Conservation (phyloP, 2,113 vertebrate species). For the Pundamilia nyererei region DNA sequence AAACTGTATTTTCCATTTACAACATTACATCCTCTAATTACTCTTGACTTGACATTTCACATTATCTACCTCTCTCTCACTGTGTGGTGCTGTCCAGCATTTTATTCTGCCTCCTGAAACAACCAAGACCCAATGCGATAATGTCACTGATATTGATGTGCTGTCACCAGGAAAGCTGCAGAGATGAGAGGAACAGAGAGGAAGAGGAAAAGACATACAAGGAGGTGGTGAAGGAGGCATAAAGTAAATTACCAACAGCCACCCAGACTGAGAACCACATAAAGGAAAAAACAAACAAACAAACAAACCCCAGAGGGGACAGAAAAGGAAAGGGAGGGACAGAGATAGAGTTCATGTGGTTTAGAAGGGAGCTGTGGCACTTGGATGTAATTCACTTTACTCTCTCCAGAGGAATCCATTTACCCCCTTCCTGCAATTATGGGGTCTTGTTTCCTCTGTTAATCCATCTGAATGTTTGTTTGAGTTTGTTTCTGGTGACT, state of each 20-base stretch:
- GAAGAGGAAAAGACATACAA: background rate
- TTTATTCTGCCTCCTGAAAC: background rate
- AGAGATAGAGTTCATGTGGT: conserved; percentile 2
- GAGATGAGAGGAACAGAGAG: background rate
- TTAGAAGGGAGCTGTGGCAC: conserved; percentile 7
- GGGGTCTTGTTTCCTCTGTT: conserved; percentile 35
- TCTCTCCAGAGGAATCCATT: conserved; percentile 48
- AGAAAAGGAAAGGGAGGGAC: background rate
- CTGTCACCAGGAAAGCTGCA: background rate
- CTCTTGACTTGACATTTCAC: background rate
- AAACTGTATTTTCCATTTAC: background rate
- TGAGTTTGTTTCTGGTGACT: conserved; percentile 41
- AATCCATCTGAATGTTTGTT: conserved; percentile 48
- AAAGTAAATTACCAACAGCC: background rate
- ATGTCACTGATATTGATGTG: conserved; percentile 13
- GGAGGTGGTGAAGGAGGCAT: background rate
- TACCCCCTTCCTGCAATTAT: conserved; percentile 53
- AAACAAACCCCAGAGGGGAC: background rate
- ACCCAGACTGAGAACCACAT: background rate
- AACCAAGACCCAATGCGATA: background rate
- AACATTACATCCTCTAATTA: background rate
- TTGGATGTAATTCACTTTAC: conserved; percentile 41
- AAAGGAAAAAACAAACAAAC: background rate
- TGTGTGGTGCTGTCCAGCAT: background rate
- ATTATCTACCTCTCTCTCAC: background rate